A percentile compares a stretch with the other conserved stretches of the same genome.
Conservation (phyloP, 2,888 invertebrate genomes). For the Polietes domitor region DNA sequence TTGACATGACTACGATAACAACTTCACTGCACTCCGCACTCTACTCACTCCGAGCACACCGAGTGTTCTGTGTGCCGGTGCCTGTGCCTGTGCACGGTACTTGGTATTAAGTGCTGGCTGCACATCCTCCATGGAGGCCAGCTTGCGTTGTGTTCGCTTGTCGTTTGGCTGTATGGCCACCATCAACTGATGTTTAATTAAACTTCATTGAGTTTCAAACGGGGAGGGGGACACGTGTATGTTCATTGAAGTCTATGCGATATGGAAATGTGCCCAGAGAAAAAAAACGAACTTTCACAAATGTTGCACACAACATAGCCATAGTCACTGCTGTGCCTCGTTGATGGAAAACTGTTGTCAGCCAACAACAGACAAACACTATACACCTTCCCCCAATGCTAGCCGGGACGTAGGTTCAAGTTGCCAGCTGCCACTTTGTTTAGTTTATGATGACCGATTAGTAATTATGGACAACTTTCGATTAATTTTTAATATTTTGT, state of each 20-base stretch:
- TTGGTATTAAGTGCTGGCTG: background rate
- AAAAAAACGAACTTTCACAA: background rate
- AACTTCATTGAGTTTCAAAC: conserved; percentile 50
- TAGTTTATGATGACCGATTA: background rate
- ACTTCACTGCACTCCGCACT: background rate
- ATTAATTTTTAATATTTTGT: conserved; percentile 5
- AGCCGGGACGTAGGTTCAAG: background rate
- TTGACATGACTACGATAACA: conserved; percentile 58
- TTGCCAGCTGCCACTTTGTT: background rate
- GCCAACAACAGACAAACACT: background rate
- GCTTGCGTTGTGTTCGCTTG: background rate
- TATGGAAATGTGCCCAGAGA: conserved; percentile 11
- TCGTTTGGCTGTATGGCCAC: background rate
- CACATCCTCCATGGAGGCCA: no score
- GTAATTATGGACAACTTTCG: background rate
- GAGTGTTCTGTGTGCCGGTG: no score
- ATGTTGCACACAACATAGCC: background rate
- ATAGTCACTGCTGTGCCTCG: background rate
- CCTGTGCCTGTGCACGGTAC: no score
- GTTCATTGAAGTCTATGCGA: background rate
- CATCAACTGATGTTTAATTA: conserved; percentile 53
- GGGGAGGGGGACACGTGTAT: background rate
- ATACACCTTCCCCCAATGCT: background rate
- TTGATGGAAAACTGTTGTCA: background rate
- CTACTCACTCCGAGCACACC: background rate